Evolutionary conservation across 2,888 invertebrate genomes (phyloP).

Genomic region (Caenorhabditis sinica): DNA sequence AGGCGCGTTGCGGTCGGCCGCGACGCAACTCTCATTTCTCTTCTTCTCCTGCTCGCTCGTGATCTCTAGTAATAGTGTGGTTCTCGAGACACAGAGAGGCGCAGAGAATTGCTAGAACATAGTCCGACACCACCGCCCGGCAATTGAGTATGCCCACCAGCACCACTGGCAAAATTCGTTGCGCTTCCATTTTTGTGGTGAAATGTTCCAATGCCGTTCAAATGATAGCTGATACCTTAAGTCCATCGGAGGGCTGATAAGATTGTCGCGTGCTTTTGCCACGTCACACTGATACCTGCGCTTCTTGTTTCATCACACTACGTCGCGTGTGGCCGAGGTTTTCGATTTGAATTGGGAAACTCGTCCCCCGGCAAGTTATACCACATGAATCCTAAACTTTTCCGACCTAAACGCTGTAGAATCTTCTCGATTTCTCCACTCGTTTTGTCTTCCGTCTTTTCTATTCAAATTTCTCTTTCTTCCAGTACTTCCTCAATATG

Average conservation of each 20-base stretch:
- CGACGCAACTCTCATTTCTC: conserved; percentile 43
- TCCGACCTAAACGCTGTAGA: conserved; percentile 40
- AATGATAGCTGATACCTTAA: not conserved
- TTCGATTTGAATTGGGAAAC: not conserved
- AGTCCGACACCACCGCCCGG: conserved; percentile 46
- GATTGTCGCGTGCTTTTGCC: conserved; percentile 10
- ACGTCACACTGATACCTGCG: conserved; percentile 43
- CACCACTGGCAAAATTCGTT: not conserved
- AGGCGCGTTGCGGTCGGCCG: conserved; percentile 58
- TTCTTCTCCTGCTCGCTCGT: not conserved
- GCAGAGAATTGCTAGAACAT: conserved; percentile 46
- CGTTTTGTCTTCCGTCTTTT: not conserved
- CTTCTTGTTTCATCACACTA: not conserved
- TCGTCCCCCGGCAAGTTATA: conserved; percentile 31
- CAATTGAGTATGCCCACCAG: conserved; percentile 46
- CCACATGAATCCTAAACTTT: conserved; percentile 36
- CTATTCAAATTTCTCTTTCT: not conserved
- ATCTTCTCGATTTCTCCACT: conserved; percentile 12
- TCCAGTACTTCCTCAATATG: conserved; percentile 59
- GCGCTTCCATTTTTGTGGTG: not conserved
- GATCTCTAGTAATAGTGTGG: conserved; percentile 16
- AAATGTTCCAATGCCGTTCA: not conserved
- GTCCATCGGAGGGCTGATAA: conserved; percentile 17
- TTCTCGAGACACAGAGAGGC: conserved; percentile 22
- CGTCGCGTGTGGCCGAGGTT: conserved; percentile 19